Conservation (phyloP, 2,888 invertebrate genomes). For the Napeogenes inachia region DNA sequence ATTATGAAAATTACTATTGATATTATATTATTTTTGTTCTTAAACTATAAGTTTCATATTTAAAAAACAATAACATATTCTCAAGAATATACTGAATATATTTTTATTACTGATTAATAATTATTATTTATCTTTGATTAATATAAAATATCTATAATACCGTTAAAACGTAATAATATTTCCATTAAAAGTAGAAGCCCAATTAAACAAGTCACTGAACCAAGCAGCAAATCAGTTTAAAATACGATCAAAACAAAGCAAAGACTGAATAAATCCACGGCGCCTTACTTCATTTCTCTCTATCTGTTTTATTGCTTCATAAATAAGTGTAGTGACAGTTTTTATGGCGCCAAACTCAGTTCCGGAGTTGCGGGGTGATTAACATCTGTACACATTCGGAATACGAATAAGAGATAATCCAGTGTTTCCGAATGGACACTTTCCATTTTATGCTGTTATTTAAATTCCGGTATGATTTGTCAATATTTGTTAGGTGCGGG, state of each 20-base stretch:
- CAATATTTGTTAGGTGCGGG: not conserved
- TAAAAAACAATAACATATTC: too few species aligned
- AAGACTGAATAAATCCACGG: slow-evolving; percentile 8
- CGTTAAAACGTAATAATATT: too few species aligned
- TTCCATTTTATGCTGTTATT: slow-evolving; percentile 35
- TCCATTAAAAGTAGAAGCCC: too few species aligned
- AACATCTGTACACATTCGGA: slow-evolving; percentile 54
- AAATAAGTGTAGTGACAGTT: slow-evolving; percentile 70
- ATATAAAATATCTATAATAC: too few species aligned
- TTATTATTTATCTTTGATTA: too few species aligned
- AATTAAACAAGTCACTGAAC: too few species aligned
- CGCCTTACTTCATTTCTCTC: slow-evolving; percentile 39
- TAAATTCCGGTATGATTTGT: not conserved
- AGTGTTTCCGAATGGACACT: slow-evolving; percentile 36
- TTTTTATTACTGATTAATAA: too few species aligned
- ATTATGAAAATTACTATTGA: too few species aligned
- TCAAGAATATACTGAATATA: too few species aligned
- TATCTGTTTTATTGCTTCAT: slow-evolving; percentile 66
- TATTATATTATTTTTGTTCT: too few species aligned
- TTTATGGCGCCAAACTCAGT: slow-evolving; percentile 64
- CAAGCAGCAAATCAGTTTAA: not conserved
- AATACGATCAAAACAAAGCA: slow-evolving; percentile 4
- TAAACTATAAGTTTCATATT: too few species aligned
- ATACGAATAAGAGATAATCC: slow-evolving; percentile 52
- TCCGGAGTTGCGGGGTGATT: slow-evolving; percentile 59